phyloP scores from a whole-genome alignment of 2,113 vertebrate genomes.

The Dicaeum eximium region DNA sequence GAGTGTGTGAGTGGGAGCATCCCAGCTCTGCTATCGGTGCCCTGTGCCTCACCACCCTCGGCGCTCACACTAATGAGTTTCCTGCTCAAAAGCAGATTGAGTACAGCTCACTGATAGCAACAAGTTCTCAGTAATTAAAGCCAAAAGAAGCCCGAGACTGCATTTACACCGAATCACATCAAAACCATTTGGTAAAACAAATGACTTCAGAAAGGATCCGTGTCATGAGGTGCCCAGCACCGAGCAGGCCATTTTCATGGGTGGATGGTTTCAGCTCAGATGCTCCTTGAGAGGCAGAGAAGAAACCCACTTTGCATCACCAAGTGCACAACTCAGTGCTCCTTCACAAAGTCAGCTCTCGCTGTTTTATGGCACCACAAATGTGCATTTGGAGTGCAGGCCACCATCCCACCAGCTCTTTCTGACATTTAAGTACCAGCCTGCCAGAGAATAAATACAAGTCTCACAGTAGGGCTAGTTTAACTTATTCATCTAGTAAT shows the following conservation, averaged over 20 bases:
- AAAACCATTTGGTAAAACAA: background rate
- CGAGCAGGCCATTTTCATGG: background rate
- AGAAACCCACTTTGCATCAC: background rate
- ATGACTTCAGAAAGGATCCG: background rate
- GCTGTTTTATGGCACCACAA: background rate
- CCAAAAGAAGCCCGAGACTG: background rate
- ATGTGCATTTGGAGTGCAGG: background rate
- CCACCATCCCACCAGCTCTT: background rate
- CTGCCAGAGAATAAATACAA: background rate
- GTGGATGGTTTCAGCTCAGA: background rate
- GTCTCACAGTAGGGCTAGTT: background rate
- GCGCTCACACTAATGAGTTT: background rate
- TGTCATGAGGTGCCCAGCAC: background rate
- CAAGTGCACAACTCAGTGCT: background rate
- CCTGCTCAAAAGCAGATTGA: background rate
- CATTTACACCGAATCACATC: background rate
- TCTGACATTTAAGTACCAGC: background rate
- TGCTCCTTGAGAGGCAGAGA: background rate
- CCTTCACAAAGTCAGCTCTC: background rate
- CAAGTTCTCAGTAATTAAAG: slow-evolving; percentile 24
- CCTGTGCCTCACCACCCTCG: background rate
- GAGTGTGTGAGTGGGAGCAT: background rate
- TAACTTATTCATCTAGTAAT: background rate
- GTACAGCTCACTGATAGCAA: background rate
- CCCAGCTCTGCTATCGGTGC: background rate